Base-by-base conservation (phyloP, 2,797 vertebrate species). In the Rhinogobio ventralis region DNA sequence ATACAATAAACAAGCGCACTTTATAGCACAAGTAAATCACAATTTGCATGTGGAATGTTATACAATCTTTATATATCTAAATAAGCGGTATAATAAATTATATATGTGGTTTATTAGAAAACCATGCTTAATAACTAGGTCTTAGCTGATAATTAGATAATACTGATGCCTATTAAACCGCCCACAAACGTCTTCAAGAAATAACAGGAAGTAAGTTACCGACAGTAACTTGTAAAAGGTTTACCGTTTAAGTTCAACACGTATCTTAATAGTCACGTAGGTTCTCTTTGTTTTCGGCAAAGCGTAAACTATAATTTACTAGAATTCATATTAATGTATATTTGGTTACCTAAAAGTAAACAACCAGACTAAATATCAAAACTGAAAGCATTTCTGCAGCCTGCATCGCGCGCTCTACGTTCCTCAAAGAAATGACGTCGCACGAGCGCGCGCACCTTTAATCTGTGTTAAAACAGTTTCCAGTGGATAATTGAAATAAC, bases 371-470 rank as follows among this genome's bases (percentile, higher is more conserved):
- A 51, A 49, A 60, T 62, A 1, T 71, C 53, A 72, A 83, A 86
- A 87, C 62, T 71, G 89, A 89, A 89, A 87, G 28, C 84, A 23
- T 42, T 71, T 36, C 28, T 55, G 72, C 45, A 13, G 30, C 30
- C 17, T 39, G 11, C n/a, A 49, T 64, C 51, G 82, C 17, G 42
- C 28, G 28, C 76, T 28, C 51, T 33, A 64, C 49, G 25, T 83
- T 62, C 19, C 30, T 86, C 36, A 60, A 82, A 87, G 30, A 51
- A 66, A 62, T 88, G 87, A 89, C 85, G 89, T 88, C 45, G 77
- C 14, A 39, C 39, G 53, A 67, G 72, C 49, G 30, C 72, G 78
- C 80, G 86, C 60, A 81, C 87, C 36, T 33, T 75, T 45, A 45
- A 69, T 77, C 51, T 66, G 60, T 7, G 57, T 62, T 74, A 42